Evolutionary conservation across 2,797 vertebrate species (phyloP), one percentile per base, ranked within the genome.

Genomic region (Onychomys arenicola): DNA sequence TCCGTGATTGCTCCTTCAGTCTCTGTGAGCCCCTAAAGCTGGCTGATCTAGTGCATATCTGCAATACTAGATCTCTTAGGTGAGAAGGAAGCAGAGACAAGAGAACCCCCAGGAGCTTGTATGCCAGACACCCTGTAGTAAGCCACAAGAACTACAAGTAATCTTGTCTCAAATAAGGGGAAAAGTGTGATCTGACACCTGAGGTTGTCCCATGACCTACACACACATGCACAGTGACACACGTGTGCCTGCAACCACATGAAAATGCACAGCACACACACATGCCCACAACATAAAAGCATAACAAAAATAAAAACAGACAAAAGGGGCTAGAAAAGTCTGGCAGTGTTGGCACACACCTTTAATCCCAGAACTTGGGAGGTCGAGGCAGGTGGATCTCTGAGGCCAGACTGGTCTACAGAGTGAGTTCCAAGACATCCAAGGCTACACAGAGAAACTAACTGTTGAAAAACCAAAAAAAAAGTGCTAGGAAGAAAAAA

Each of bases 401-500:
- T n/a, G 16, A n/a, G 67, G 67, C 67, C 32, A 67, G 1, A 5
- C 13, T 67, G 65, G 65, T 67, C 65, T 67, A 34, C 65, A 67
- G 32, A 67, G 32, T 67, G 32, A 34, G 32, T 34, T 67, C 65
- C 65, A 69, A 69, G 67, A 69, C 34, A 69, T 67, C 34, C 34
- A 69, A 69, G 16, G 34, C 67, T 7, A 69, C 67, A 69, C 6
- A 69, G 67, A 69, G 67, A 69, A 69, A 69, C 16, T 6, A n/a
- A n/a, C 16, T 69, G 6, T n/a, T 16, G 32, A 69, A 69, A n/a
- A 17, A 17, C 6, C 32, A 34, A 34, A 67, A 67, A 67, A 83
- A 87, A 91, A 55, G 14, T 46, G n/a, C 55, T 89, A 89, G 32
- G 43, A 92, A 82, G 49, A 67, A 71, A 63, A 63, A 94, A 89